These are phyloP conservation scores for Hydrochoerus hydrochaeris DNA, from an alignment of 2,113 vertebrate genomes.

Conservation along the genomic window DNA sequence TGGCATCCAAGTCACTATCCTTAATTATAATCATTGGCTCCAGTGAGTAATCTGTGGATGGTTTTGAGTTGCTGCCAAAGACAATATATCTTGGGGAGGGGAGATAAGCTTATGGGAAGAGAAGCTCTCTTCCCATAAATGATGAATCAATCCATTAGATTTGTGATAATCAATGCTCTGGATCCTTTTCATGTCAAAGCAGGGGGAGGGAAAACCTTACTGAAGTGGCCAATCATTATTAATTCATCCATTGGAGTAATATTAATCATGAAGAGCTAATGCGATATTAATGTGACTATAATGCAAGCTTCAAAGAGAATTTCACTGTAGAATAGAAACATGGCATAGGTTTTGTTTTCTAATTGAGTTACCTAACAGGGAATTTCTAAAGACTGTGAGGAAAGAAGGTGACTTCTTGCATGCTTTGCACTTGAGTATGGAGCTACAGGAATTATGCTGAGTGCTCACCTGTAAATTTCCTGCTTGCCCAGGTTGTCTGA, in stretches of 20 bases:
- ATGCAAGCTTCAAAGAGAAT: conserved; percentile 84
- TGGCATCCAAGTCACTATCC: conserved; percentile 72
- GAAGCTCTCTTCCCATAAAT: conserved; percentile 88
- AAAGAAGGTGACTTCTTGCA: conserved; percentile 23
- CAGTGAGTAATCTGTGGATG: conserved; percentile 83
- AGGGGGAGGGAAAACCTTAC: conserved; percentile 75
- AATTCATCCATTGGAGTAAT: conserved; percentile 87
- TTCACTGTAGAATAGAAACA: conserved; percentile 83
- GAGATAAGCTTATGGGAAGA: conserved; percentile 86
- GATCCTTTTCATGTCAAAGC: conserved; percentile 85
- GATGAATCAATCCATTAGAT: conserved; percentile 89
- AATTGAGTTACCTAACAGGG: conserved; percentile 62
- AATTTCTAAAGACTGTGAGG: conserved; percentile 68
- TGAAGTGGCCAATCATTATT: conserved; percentile 88
- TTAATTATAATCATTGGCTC: conserved; percentile 81
- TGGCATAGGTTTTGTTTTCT: conserved; percentile 76
- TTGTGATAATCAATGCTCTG: conserved; percentile 89
- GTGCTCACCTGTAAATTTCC: conserved; percentile 54
- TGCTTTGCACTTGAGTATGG: neutral
- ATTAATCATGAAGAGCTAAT: conserved; percentile 86
- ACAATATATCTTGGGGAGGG: conserved; percentile 80
- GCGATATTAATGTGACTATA: conserved; percentile 88
- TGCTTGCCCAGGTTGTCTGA: conserved; percentile 55
- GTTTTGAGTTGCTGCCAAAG: conserved; percentile 87
- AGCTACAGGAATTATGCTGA: conserved; percentile 46